phyloP scores from a whole-genome alignment of 2,888 invertebrate species.

The Pterobdella sp. region DNA sequence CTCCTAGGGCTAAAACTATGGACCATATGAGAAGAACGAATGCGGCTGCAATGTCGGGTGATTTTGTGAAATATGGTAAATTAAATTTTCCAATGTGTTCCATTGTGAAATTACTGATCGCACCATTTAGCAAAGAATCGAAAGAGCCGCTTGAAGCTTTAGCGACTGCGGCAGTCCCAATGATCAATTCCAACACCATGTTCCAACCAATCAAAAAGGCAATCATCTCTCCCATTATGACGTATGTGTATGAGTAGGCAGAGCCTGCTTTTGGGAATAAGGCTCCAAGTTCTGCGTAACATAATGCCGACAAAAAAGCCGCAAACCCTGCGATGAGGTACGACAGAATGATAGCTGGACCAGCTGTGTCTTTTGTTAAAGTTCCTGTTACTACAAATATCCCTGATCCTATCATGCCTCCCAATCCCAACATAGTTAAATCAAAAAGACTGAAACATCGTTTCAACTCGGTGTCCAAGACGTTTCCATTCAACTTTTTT shows the following conservation, averaged over 20 bases:
- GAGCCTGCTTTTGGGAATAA: constrained; percentile 49
- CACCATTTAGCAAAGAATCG: constrained; percentile 43
- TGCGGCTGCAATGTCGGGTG: constrained; percentile 51
- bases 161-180: constrained; percentile 43
- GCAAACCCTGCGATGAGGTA: constrained; percentile 74
- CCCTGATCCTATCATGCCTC: constrained; percentile 93
- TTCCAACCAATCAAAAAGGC: constrained; percentile 48
- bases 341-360: constrained; percentile 76
- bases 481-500: constrained; percentile 37
- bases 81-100: constrained; percentile 38
- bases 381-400: constrained; percentile 94
- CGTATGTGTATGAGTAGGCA: constrained; percentile 51
- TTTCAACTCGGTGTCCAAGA: constrained; percentile 42
- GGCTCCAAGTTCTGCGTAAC: constrained; percentile 75
- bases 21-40: constrained; percentile 53
- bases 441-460: constrained; percentile 74
- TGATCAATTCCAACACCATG: constrained; percentile 39
- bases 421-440: constrained; percentile 73
- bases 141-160: constrained; percentile 52
- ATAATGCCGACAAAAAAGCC: constrained; percentile 70
- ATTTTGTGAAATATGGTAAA: constrained; percentile 37
- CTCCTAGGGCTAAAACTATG: constrained; percentile 28
- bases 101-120: constrained; percentile 41
- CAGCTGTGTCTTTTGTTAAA: constrained; percentile 77
- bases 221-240: constrained; percentile 46